These are phyloP conservation scores for Ceratina calcarata DNA, from an alignment of 1,140 invertebrate genomes.

Conservation along the genomic window DNA sequence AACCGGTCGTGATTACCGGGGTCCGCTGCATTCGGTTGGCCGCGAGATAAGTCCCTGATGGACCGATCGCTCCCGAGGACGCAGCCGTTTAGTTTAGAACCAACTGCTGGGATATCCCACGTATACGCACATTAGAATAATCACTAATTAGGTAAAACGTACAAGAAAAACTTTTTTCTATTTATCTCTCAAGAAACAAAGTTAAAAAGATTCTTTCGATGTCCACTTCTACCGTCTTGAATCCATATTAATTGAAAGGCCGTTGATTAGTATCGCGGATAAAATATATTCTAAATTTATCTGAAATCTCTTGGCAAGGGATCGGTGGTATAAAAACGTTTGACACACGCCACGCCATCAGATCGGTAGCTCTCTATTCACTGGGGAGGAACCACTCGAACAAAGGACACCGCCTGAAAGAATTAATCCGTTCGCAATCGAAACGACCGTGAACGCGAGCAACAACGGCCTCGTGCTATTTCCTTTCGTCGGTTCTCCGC, in stretches of 20 bases:
- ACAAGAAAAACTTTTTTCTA: background rate
- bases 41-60: conserved; percentile 51
- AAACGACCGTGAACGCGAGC: conserved; percentile 4
- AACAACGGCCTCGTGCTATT: conserved; percentile 25
- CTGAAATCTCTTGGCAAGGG: too few relatives aligned
- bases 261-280: too few relatives aligned
- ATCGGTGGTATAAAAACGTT: too few relatives aligned
- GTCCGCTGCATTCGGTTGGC: conserved; percentile 10
- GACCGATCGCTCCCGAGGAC: conserved; percentile 27
- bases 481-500: conserved; percentile 15
- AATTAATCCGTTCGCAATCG: conserved; percentile 13
- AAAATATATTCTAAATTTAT: too few relatives aligned
- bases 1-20: conserved; percentile 37
- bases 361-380: background rate
- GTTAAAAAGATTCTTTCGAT: too few relatives aligned
- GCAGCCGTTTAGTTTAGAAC: conserved; percentile 23
- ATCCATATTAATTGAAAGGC: too few relatives aligned
- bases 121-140: background rate
- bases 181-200: too few relatives aligned
- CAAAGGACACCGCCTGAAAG: background rate
- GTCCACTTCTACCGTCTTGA: too few relatives aligned
- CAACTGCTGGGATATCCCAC: conserved; percentile 1
- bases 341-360: background rate
- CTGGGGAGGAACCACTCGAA: too few relatives aligned
- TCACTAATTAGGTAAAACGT: background rate